phyloP scores from a whole-genome alignment of 2,797 vertebrate genomes.

The Platyrinchus mystaceus region DNA sequence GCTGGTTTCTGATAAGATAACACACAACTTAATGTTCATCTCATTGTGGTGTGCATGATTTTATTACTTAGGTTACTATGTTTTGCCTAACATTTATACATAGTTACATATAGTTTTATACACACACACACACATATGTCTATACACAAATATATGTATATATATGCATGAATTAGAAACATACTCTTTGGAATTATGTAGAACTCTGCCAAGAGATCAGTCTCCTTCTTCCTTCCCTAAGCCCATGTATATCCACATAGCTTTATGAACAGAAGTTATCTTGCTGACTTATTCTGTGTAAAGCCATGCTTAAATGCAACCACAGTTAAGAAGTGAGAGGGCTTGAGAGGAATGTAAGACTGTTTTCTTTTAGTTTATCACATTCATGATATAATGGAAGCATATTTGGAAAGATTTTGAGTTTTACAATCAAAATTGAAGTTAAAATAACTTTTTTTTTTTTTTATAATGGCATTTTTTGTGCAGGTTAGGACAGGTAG shows the following conservation, averaged over 20 bases:
- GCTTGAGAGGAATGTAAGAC: neutral
- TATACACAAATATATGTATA: neutral
- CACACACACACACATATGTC: too few species aligned
- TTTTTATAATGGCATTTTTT: neutral
- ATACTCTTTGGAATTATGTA: neutral
- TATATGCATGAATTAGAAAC: neutral
- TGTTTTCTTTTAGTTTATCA: neutral
- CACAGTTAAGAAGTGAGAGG: neutral
- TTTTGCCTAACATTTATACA: neutral
- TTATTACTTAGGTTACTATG: neutral
- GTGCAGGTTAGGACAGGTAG: neutral
- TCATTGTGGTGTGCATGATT: neutral
- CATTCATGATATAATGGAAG: neutral
- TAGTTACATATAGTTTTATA: neutral
- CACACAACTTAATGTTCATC: neutral
- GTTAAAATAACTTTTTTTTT: neutral
- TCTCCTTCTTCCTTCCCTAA: neutral
- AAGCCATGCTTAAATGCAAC: neutral
- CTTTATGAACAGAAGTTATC: neutral
- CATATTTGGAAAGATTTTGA: neutral
- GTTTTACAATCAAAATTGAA: neutral
- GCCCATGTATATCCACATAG: neutral
- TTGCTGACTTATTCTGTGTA: neutral
- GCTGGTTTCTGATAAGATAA: conserved; percentile 2
- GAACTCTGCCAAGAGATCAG: neutral